Evolutionary conservation across 2,888 invertebrate species (phyloP), one percentile per base, ranked within the genome.

Genomic region (Orthosia gracilis): DNA sequence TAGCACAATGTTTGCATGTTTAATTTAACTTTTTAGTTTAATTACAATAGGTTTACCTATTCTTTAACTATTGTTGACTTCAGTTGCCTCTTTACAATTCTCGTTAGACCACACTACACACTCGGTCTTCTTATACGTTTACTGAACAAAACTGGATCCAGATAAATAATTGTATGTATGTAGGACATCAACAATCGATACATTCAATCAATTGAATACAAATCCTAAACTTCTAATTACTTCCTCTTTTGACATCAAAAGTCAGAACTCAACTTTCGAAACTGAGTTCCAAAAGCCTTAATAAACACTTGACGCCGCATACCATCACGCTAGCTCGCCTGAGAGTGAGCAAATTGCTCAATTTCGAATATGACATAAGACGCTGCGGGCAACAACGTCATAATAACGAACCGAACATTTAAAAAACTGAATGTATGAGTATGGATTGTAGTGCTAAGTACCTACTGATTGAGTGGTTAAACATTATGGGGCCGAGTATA

Each of bases 291-390:
- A 40, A 71, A 83, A 83, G 64, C 17, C 50, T 68, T 65, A 63
- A 65, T 71, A 55, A 71, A 65, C 68, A 73, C 66, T 66, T 54
- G 76, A 66, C 47, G 49, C 47, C 31, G 70, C 70, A 74, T 83
- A 62, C 68, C 70, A 75, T 80, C 80, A 75, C 80, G 68, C 68
- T 62, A 81, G 67, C 52, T 73, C 31, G 55, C 26, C 50, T 49
- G 40, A 68, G 66, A 62, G 61, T 80, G 62, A 66, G 65, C 23
- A 71, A 82, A 71, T 82, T 83, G 75, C 75, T 80, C 71, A 82
- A 84, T 82, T 80, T 71, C 65, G 58, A 71, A 75, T 70, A 75
- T 82, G 75, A 80, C 80, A 82, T 82, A 84, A 84, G 74, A 71
- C 31, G 40, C 64, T 66, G 68, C 45, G 55, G 49, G 31, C 69